Evolutionary conservation across 2,888 invertebrate species (phyloP), one percentile per base, ranked within the genome.

Genomic region (Drosophila ochracea): DNA sequence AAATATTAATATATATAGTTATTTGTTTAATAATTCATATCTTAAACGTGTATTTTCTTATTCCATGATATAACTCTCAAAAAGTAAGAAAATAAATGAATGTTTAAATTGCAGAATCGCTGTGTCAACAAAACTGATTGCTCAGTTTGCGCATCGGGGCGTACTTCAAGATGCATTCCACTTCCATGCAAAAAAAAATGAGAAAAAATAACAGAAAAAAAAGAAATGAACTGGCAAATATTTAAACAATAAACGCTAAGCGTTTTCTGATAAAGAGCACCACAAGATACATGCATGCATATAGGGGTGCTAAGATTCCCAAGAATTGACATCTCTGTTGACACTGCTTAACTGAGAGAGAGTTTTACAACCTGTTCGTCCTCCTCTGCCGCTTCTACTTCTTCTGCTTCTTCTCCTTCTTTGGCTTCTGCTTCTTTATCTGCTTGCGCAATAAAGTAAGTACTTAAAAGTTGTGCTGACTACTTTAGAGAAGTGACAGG

Each of bases 91-190:
- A 80, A 54, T 58, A 66, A 62, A 80, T 57, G 63, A 60, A 43
- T 61, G 54, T 66, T 63, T 25, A 76, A 57, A 58, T 21, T 43
- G 21, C 43, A 43, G 43, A 43, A 25, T 25, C 16, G 47, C 81
- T 73, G 33, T 69, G 89, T 86, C 71, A 89, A 84, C 82, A 87
- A 65, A 78, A 72, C 61, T 72, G 70, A 35, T 65, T 69, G 88
- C 84, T 84, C 77, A 87, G 65, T 73, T 72, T 73, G 79, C 87
- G 43, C 41, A 75, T 76, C 60, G 60, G 43, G 62, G 10, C 53
- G 60, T 69, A 68, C 79, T 81, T 77, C 60, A 70, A 87, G 71
- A 68, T 76, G 79, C 68, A 86, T 84, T 84, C 70, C 87, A 66
- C 70, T 81, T 86, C 55, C 77, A 71, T 70, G 87, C 84, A 66